Conservation (phyloP, 2,888 invertebrate genomes). For the Tipula lateralis region DNA sequence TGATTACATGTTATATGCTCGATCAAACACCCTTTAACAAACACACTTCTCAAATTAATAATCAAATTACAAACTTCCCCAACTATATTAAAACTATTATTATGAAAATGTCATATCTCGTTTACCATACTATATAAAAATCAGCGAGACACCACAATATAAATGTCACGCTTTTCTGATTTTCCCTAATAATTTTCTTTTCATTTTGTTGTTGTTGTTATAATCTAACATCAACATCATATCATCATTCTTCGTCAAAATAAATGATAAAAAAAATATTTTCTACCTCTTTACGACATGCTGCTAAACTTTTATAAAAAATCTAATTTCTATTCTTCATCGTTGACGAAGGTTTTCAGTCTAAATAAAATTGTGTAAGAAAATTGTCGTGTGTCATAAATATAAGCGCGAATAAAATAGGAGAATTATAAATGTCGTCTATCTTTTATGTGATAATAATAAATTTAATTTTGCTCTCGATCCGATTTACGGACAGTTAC, state of each 20-base stretch:
- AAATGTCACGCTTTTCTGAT: not conserved
- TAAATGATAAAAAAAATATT: not conserved
- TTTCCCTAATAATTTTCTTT: not conserved
- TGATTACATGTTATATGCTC: too few relatives aligned
- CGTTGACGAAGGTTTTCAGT: slow-evolving; percentile 19
- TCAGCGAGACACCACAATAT: not conserved
- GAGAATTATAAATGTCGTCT: not conserved
- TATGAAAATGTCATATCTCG: not conserved
- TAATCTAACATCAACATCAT: not conserved
- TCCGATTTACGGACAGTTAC: not conserved
- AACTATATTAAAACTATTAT: not conserved
- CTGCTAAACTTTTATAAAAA: not conserved
- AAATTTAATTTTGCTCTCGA: slow-evolving; percentile 20
- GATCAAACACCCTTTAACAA: too few relatives aligned
- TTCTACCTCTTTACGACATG: not conserved
- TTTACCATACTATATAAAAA: not conserved
- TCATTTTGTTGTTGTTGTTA: not conserved
- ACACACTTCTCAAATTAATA: too few relatives aligned
- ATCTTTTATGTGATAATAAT: not conserved
- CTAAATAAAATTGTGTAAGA: not conserved
- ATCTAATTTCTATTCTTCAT: not conserved
- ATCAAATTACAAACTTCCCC: not conserved
- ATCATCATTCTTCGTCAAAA: not conserved
- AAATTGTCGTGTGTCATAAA: not conserved
- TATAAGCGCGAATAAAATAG: not conserved